A percentile compares a stretch with the other conserved stretches of the same genome.
Evolutionary conservation across 2,113 vertebrate genomes (phyloP).

Genomic region (Thryonomys swinderianus): DNA sequence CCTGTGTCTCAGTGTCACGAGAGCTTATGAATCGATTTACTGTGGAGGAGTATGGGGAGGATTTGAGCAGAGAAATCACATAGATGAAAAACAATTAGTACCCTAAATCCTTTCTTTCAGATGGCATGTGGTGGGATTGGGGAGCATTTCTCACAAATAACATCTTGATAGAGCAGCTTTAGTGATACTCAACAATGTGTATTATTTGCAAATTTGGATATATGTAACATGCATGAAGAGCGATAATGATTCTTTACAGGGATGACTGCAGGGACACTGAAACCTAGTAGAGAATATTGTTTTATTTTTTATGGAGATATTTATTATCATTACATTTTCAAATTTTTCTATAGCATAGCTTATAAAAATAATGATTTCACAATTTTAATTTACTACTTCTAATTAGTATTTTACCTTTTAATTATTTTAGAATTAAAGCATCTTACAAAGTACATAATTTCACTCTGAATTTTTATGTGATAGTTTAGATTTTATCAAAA

Average conservation of each 20-base stretch:
- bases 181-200: background rate
- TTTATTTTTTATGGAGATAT: conserved; percentile 5
- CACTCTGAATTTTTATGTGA: background rate
- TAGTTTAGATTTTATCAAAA: conserved; percentile 44
- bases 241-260: background rate
- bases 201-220: conserved; percentile 1
- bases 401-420: background rate
- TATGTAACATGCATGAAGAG: background rate
- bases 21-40: background rate
- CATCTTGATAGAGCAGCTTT: background rate
- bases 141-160: background rate
- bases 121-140: background rate
- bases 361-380: background rate
- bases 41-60: background rate
- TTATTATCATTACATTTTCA: conserved; percentile 10
- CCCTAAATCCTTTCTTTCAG: background rate
- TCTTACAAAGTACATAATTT: background rate
- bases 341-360: background rate
- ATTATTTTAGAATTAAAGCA: background rate
- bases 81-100: background rate
- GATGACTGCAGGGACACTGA: background rate
- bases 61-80: background rate
- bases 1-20: background rate
- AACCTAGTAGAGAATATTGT: background rate
- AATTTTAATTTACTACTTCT: background rate